Percentiles rank a stretch among this genome's conserved stretches.
These are phyloP conservation scores for Coleophora flavipennella DNA, from an alignment of 2,888 invertebrate genomes.

Conservation along the genomic window DNA sequence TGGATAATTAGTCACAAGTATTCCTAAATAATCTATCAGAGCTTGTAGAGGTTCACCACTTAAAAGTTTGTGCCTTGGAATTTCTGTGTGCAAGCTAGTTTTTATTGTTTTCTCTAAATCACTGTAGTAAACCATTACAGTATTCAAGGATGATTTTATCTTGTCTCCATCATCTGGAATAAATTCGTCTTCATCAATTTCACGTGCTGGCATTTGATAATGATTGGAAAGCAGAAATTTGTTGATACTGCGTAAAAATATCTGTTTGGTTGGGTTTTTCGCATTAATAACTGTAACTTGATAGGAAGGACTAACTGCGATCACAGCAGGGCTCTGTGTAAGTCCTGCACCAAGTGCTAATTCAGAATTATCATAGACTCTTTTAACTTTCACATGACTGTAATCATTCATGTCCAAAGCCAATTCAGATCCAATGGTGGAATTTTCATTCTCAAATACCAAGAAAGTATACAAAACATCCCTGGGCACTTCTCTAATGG, in stretches of 20 bases:
- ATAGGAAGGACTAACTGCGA: conserved; percentile 56
- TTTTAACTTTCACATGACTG: conserved; percentile 69
- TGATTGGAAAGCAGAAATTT: conserved; percentile 61
- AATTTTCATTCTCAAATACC: conserved; percentile 76
- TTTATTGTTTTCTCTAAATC: conserved; percentile 92
- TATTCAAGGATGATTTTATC: conserved; percentile 18
- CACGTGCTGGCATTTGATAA: conserved; percentile 47
- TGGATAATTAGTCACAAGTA: conserved; percentile 86
- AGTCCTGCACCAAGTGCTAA: conserved; percentile 60
- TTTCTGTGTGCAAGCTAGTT: conserved; percentile 87
- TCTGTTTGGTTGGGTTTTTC: conserved; percentile 48
- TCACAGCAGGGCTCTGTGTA: conserved; percentile 67
- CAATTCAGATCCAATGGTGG: conserved; percentile 76
- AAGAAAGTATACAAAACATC: conserved; percentile 74
- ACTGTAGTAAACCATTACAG: conserved; percentile 82
- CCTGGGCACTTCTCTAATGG: conserved; percentile 67
- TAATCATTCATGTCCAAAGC: conserved; percentile 76
- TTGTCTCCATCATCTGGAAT: conserved; percentile 26
- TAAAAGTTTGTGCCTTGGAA: conserved; percentile 79
- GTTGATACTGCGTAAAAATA: conserved; percentile 63
- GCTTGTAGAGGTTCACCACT: conserved; percentile 80
- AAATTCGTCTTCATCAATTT: conserved; percentile 25
- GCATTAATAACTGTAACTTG: conserved; percentile 48
- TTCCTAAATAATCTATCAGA: conserved; percentile 80
- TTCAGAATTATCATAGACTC: conserved; percentile 71